Evolutionary conservation across 2,888 invertebrate genomes (phyloP).

Genomic region (Sphaeridia pumilis): DNA sequence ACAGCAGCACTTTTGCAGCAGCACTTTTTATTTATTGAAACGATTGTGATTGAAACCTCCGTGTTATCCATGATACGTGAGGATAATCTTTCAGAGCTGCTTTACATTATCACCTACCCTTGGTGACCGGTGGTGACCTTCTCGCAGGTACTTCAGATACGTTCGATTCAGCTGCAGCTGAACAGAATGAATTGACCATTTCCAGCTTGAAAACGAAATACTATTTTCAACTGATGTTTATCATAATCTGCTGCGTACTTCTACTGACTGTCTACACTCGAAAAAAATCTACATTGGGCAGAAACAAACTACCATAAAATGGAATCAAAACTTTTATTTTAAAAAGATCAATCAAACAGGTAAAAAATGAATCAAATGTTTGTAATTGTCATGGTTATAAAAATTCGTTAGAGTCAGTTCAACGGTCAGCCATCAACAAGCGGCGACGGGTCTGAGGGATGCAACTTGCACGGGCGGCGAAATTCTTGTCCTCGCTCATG

Average conservation of each 20-base stretch:
- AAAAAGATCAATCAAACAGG: too few relatives aligned
- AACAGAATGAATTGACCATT: neutral
- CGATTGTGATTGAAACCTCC: too few relatives aligned
- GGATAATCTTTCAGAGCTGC: neutral
- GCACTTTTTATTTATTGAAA: too few relatives aligned
- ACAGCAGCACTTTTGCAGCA: too few relatives aligned
- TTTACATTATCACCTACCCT: neutral
- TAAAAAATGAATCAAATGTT: neutral
- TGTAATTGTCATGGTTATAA: neutral
- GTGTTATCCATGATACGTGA: too few relatives aligned
- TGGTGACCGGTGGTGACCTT: neutral
- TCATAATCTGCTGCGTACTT: neutral
- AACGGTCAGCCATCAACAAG: constrained; percentile 8
- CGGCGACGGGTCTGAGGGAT: constrained; percentile 8
- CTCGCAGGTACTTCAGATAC: neutral
- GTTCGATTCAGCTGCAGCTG: too few relatives aligned
- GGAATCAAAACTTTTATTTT: too few relatives aligned
- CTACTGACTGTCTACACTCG: neutral
- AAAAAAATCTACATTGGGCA: neutral
- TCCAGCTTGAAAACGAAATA: neutral
- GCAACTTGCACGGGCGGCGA: constrained; percentile 44
- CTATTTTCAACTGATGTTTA: neutral
- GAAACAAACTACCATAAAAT: neutral
- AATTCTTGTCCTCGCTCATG: constrained; percentile 86
- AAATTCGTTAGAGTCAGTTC: too few relatives aligned